Evolutionary conservation across 1,140 invertebrate genomes (phyloP), one percentile per base, ranked within the genome.

Genomic region (Danaus plexippus): DNA sequence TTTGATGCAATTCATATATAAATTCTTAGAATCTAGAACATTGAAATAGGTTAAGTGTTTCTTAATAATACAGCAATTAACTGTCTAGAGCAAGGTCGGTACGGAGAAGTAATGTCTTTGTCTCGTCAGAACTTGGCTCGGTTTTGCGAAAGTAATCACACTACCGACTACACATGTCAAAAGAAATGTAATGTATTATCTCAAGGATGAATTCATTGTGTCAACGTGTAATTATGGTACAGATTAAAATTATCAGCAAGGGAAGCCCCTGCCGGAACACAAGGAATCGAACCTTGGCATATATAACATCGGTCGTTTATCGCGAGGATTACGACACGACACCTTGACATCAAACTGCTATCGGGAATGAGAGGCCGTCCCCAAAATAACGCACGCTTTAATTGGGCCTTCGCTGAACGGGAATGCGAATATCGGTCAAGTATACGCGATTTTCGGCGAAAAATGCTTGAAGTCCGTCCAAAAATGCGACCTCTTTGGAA

Each of bases 291-390:
- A 56, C 80, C 83, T 81, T 84, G 83, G 72, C 83, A 84, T 69
- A 69, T 78, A 70, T 83, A 57, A 43, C 69, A 69, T 75, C 61
- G 52, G 55, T 49, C 63, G 66, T 69, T 75, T 72, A 75, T 71
- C 73, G 68, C 65, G 57, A 66, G 59, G 60, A 59, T 84, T 82
- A 84, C 75, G 77, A 81, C 76, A 84, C 67, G 45, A 22, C 73
- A 74, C 83, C 83, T 85, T 85, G 83, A 86, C 83, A 86, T 78
- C 73, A 82, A 77, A 85, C 66, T 69, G 71, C 78, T 85, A 86
- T 85, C 83, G 78, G 71, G 72, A 74, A 79, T 70, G 73, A 78
- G 75, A 80, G 77, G 77, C 75, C 77, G 73, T 60, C 68, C 59
- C 77, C 67, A 69, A 86, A 85, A 86, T 86, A 86, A 74, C 67